Percentiles rank a stretch among this genome's conserved stretches.
Evolutionary conservation across 2,888 invertebrate genomes (phyloP).

Genomic region (Lagria hirta): DNA sequence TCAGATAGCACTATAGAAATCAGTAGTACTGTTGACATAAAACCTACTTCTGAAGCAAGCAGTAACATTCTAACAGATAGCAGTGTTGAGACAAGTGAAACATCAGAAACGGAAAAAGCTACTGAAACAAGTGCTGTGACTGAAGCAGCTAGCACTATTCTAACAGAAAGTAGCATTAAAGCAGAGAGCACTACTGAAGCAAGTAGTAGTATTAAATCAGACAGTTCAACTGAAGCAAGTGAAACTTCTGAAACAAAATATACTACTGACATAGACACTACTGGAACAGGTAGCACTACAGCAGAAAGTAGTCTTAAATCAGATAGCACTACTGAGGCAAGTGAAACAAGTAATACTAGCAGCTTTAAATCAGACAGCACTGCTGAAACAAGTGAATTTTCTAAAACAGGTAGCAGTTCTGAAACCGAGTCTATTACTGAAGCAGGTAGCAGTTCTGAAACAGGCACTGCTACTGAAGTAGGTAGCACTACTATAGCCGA

Average conservation of each 20-base stretch:
- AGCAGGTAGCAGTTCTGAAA: slow-evolving; percentile 29
- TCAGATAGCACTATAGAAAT: too few relatives aligned
- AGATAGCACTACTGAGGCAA: slow-evolving; percentile 29
- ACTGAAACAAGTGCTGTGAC: slow-evolving; percentile 13
- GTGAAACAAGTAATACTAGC: slow-evolving; percentile 27
- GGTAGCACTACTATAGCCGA: too few relatives aligned
- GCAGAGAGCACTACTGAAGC: too few relatives aligned
- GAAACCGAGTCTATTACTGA: slow-evolving; percentile 30
- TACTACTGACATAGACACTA: slow-evolving; percentile 25
- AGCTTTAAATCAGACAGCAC: too few relatives aligned
- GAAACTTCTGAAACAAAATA: slow-evolving; percentile 37
- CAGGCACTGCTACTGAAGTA: slow-evolving; percentile 30
- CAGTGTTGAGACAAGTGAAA: too few relatives aligned
- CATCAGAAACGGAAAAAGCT: slow-evolving; percentile 28
- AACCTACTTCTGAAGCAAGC: too few relatives aligned
- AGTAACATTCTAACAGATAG: too few relatives aligned
- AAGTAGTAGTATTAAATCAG: too few relatives aligned
- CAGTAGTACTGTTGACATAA: too few relatives aligned
- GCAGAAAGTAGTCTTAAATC: too few relatives aligned
- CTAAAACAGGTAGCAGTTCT: slow-evolving; percentile 29
- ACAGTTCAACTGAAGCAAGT: slow-evolving; percentile 31
- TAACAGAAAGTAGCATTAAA: not conserved
- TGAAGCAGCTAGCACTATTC: slow-evolving; percentile 7
- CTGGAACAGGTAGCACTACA: slow-evolving; percentile 11
- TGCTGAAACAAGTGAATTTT: slow-evolving; percentile 25